Evolutionary conservation across 2,113 vertebrate species (phyloP), one percentile per base, ranked within the genome.

Genomic region (Sander lucioperca): DNA sequence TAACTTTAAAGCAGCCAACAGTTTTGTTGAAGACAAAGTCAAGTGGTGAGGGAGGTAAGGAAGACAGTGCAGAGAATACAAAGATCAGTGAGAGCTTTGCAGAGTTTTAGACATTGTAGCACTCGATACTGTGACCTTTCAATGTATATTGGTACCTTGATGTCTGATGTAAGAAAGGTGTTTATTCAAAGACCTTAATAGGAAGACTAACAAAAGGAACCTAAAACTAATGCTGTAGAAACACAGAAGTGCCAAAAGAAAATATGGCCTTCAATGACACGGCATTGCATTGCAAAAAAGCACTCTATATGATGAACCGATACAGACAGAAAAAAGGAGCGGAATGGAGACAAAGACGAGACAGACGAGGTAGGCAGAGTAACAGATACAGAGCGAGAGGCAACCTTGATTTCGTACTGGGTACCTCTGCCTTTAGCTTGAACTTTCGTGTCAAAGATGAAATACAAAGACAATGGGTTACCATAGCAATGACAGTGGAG

Each of bases 381-480:
- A 65, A 64, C 64, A 45, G 45, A 66, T 2, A 0, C 47, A 58
- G 62, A 86, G 80, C 2, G 23, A 72, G 65, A 74, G 7, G 68
- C 43, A 54, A 50, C 81, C 74, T 53, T 19, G 7, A 71, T 58
- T 39, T 69, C 80, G 25, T 23, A 23, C 23, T 13, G 3, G 27
- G 33, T 53, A 70, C 66, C 39, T 73, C 69, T 77, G 77, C 83
- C 84, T 82, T 69, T 70, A 74, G 80, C 78, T 85, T 88, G 85
- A 91, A 91, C 92, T 86, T 85, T 66, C 3, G 0, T 63, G 86
- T 77, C 81, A 77, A 77, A 88, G 87, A 90, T 88, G 61, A 92
- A 91, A 92, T 84, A 68, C 88, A 91, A 89, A 90, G 93, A 94
- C 89, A 87, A 92, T 62, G 86, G 87, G 93, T 92, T 90, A 74